phyloP scores from a whole-genome alignment of 2,888 invertebrate species.

The Psylliodes chrysocephalus region DNA sequence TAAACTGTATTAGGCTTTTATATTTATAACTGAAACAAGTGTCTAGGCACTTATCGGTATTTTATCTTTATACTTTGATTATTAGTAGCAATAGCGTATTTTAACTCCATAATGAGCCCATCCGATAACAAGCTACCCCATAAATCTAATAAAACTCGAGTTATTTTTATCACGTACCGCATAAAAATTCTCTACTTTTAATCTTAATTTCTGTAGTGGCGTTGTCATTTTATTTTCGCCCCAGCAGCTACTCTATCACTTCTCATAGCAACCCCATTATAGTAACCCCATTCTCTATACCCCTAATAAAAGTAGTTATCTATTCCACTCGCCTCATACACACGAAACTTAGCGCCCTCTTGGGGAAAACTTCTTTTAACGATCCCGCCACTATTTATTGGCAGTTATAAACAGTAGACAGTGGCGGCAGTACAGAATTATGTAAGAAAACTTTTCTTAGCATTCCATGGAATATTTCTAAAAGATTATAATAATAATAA shows the following conservation, averaged over 20 bases:
- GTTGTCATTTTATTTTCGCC: slow-evolving; percentile 10
- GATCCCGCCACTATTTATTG: slow-evolving; percentile 52
- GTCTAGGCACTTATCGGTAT: too few relatives aligned
- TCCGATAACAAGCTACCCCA: background rate
- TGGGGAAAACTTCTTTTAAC: slow-evolving; percentile 55
- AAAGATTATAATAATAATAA: too few relatives aligned
- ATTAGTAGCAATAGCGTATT: too few relatives aligned
- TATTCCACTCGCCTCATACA: slow-evolving; percentile 47
- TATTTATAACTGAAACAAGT: too few relatives aligned
- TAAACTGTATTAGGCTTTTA: too few relatives aligned
- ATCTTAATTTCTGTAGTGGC: background rate
- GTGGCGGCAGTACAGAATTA: too few relatives aligned
- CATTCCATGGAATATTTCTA: too few relatives aligned
- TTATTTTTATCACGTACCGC: background rate
- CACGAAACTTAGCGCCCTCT: slow-evolving; percentile 53
- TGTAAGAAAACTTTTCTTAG: too few relatives aligned
- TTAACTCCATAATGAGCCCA: background rate
- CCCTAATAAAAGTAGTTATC: slow-evolving; percentile 45
- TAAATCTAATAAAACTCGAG: slow-evolving; percentile 4
- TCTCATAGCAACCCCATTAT: slow-evolving; percentile 4
- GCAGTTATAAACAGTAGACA: slow-evolving; percentile 47
- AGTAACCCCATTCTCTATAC: slow-evolving; percentile 27
- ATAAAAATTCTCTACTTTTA: background rate
- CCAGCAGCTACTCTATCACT: slow-evolving; percentile 11
- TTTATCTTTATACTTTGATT: too few relatives aligned